Percentiles rank a stretch among this genome's conserved stretches.
phyloP scores from a whole-genome alignment of 2,113 vertebrate species.

The Micronycteris hirsuta region DNA sequence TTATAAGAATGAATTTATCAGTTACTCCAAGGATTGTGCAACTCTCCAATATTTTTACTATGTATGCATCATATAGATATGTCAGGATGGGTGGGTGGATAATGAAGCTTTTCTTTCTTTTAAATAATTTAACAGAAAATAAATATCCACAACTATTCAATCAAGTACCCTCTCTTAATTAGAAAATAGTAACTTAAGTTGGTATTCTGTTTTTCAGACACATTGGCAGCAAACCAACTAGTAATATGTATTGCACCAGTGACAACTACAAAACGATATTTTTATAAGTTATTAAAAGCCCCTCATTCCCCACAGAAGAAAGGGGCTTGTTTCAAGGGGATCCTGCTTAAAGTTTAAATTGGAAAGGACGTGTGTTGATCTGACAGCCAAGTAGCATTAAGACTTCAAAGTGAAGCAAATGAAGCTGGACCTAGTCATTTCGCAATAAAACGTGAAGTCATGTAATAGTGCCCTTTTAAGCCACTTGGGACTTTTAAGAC shows the following conservation, averaged over 20 bases:
- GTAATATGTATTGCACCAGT: background rate
- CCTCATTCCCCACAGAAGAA: constrained; percentile 42
- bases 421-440: constrained; percentile 77
- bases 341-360: constrained; percentile 58
- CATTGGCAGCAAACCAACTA: background rate
- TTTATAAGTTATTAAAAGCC: constrained; percentile 5
- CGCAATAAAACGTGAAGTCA: constrained; percentile 72
- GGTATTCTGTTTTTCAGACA: constrained; percentile 6
- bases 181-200: background rate
- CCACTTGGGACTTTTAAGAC: constrained; percentile 81
- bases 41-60: background rate
- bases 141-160: background rate
- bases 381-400: constrained; percentile 58
- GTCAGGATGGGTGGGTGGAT: background rate
- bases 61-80: accelerated
- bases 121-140: background rate
- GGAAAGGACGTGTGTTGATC: constrained; percentile 26
- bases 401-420: constrained; percentile 78
- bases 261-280: constrained; percentile 38
- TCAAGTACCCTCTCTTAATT: background rate
- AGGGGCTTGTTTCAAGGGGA: constrained; percentile 63
- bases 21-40: background rate
- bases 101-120: background rate
- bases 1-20: background rate
- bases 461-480: constrained; percentile 80